Evolutionary conservation across 2,888 invertebrate species (phyloP).

Genomic region (Lasioglossum calceatum): DNA sequence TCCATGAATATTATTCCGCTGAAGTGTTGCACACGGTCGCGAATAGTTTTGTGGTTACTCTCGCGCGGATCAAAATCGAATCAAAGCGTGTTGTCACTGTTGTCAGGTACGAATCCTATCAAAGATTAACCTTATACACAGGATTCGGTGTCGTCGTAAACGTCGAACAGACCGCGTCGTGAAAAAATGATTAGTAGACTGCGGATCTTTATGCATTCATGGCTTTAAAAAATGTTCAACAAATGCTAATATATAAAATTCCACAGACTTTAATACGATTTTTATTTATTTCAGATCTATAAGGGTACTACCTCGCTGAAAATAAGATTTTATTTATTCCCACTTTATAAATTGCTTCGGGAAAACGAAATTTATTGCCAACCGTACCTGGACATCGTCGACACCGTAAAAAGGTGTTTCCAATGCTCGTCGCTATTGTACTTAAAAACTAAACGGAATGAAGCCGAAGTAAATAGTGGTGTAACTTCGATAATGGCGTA

Average conservation of each 20-base stretch:
- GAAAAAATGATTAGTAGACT: slow-evolving; percentile 40
- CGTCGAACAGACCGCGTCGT: slow-evolving; percentile 50
- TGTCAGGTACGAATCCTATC: neutral
- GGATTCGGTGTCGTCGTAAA: slow-evolving; percentile 59
- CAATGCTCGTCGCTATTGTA: neutral
- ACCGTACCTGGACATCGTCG: neutral
- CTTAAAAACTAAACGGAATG: neutral
- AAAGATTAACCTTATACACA: slow-evolving; percentile 54
- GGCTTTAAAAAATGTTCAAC: too few species aligned
- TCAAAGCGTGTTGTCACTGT: neutral
- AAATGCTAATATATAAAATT: too few species aligned
- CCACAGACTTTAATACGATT: too few species aligned
- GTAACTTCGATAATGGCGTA: too few species aligned
- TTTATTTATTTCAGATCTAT: too few species aligned
- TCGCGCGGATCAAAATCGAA: slow-evolving; percentile 33
- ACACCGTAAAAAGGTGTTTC: neutral
- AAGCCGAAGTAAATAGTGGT: neutral
- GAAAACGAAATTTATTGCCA: slow-evolving; percentile 40
- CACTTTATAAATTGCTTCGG: too few species aligned
- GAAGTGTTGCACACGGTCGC: neutral
- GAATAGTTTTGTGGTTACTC: neutral
- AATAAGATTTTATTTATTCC: too few species aligned
- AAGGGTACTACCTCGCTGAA: too few species aligned
- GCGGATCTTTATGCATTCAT: too few species aligned
- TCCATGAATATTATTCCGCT: neutral